Conservation (phyloP, 2,888 invertebrate species). For the Hirtodrosophila alboralis region DNA sequence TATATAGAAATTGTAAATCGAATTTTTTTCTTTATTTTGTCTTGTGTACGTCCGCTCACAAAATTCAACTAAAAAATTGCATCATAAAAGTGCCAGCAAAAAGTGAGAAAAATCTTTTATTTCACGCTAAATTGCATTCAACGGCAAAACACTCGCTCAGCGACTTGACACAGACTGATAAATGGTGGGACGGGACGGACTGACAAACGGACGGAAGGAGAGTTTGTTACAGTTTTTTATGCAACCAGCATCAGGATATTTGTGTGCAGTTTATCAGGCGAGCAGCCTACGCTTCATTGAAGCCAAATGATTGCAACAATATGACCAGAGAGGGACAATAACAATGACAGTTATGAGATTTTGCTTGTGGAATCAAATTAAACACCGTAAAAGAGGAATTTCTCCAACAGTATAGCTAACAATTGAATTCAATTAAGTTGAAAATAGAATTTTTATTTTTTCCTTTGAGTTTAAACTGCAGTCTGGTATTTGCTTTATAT, state of each 20-base stretch:
- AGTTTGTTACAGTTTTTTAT: conserved; percentile 34
- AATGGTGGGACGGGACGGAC: conserved; percentile 33
- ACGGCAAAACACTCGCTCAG: conserved; percentile 51
- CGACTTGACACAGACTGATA: conserved; percentile 42
- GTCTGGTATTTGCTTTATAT: no score
- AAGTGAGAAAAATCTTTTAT: conserved; percentile 53
- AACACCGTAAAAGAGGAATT: background rate
- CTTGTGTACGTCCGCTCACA: background rate
- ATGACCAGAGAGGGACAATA: conserved; percentile 8
- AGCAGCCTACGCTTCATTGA: conserved; percentile 28
- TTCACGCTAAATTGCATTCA: conserved; percentile 64
- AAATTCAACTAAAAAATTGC: conserved; percentile 27
- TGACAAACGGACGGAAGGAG: conserved; percentile 8
- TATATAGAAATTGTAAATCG: no score
- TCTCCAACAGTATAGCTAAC: background rate
- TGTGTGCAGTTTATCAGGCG: conserved; percentile 42
- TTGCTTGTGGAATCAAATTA: conserved; percentile 1
- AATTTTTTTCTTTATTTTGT: no score
- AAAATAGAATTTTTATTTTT: background rate
- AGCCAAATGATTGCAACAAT: conserved; percentile 11
- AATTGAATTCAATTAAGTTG: conserved; percentile 16
- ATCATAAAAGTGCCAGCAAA: conserved; percentile 29
- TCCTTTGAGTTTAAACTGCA: no score
- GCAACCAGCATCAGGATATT: conserved; percentile 34
- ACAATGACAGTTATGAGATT: conserved; percentile 8